These are phyloP conservation scores for Bujurquina vittata DNA, from an alignment of 2,113 vertebrate species.

Conservation along the genomic window DNA sequence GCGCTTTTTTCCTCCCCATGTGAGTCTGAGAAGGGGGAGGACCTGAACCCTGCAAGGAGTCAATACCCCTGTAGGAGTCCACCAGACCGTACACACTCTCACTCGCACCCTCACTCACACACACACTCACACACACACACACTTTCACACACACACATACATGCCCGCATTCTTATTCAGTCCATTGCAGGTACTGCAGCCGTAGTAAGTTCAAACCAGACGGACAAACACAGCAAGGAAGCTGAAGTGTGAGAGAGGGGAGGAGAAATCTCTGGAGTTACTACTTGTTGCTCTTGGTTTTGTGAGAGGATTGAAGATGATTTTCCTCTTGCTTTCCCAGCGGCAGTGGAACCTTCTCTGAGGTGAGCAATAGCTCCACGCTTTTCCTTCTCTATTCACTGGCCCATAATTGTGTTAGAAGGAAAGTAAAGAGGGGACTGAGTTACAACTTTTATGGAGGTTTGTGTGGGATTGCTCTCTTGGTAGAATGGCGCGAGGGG, in stretches of 20 bases:
- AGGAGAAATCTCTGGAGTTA: conserved; percentile 67
- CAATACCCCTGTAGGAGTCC: conserved; percentile 73
- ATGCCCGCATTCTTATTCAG: conserved; percentile 27
- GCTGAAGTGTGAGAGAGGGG: conserved; percentile 49
- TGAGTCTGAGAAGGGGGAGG: conserved; percentile 64
- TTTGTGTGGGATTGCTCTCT: conserved; percentile 41
- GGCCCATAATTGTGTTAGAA: neutral
- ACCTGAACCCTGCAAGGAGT: conserved; percentile 72
- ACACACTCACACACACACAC: conserved; percentile 1
- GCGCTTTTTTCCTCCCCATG: conserved; percentile 5
- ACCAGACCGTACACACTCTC: conserved; percentile 54
- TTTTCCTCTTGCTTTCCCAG: conserved; percentile 63
- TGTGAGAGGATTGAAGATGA: conserved; percentile 65
- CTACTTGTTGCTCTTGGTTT: conserved; percentile 82
- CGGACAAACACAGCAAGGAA: conserved; percentile 51
- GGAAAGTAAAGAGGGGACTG: neutral
- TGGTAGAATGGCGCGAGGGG: conserved; percentile 50
- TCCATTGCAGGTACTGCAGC: conserved; percentile 58
- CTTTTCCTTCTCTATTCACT: neutral
- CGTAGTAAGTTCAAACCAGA: conserved; percentile 60
- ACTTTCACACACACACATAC: conserved; percentile 18
- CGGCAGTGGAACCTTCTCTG: conserved; percentile 65
- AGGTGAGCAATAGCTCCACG: conserved; percentile 61
- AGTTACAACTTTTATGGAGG: conserved; percentile 4
- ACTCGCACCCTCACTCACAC: conserved; percentile 8